Base-by-base conservation (phyloP, 1,140 invertebrate genomes). In the Aphis gossypii region DNA sequence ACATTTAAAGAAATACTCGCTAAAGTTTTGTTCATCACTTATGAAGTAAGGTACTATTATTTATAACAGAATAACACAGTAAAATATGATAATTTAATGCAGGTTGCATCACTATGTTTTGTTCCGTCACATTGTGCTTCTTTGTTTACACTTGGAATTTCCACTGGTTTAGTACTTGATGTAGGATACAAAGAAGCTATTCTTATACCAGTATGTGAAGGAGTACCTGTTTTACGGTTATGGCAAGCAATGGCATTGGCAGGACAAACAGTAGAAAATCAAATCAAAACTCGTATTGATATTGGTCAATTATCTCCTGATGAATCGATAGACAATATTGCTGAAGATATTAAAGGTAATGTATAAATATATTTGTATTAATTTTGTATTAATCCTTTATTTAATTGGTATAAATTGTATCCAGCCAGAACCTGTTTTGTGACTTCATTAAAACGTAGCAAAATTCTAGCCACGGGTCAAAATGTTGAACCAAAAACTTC, bases 21-120 rank as follows among this genome's bases (percentile, higher is more conserved):
- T 1, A 98, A 98, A 95, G 98, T 99, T 30, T 96, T 99, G 21
- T 99, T 99, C 95, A 96, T 96, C 84, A 98, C 99, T 95, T 99
- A 97, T 96, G 98, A 99, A 96, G 98, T 99, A 94, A 96, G 95
- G 23, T 48, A 18, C 38, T 89, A 89, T 89, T 30, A 41, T 41
- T 56, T 56, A n/a, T 93, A 54, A 83, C 2, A 38, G 0, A 23
- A 76, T 5, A 1, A 38, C 1, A 21, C 38, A 6, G 35, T n/a
- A 68, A 44, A 38, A 76, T 44, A 76, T 68, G 44, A 46, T 48
- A 6, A 48, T 48, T 38, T 11, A 56, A 56, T 90, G 25, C 94
- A 97, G 96, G 96, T 97, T 76, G 96, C 96, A 1, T 97, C 97
- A 4, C 95, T 97, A 46, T 94, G 98, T 93, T 97, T 98, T 95